Conservation (phyloP, 1,140 invertebrate genomes). For the Saxidomus purpurata region DNA sequence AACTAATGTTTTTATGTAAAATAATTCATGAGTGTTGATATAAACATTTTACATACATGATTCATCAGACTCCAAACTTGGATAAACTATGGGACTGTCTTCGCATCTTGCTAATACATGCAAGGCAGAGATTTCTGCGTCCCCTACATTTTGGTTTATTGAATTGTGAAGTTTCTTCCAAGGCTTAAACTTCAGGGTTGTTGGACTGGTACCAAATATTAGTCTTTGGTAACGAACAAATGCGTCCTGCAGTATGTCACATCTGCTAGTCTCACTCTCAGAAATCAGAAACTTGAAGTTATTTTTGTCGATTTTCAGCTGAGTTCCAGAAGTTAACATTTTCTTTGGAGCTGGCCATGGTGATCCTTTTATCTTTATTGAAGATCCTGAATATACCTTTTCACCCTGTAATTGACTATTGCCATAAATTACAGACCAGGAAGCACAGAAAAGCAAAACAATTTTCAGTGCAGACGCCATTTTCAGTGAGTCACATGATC, state of each 20-base stretch:
- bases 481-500: background rate
- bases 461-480: background rate
- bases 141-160: too few relatives aligned
- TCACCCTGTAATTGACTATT: background rate
- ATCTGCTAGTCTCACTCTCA: background rate
- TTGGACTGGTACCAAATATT: conserved; percentile 68
- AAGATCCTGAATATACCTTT: background rate
- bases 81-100: conserved; percentile 74
- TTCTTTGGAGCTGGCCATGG: conserved; percentile 61
- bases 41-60: conserved; percentile 78
- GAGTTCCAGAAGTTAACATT: conserved; percentile 46
- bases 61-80: conserved; percentile 79
- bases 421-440: background rate
- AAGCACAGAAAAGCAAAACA: background rate
- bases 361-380: background rate
- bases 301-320: conserved; percentile 41
- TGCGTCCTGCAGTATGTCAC: conserved; percentile 73
- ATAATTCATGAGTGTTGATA: too few relatives aligned
- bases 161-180: background rate
- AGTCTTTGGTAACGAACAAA: conserved; percentile 71
- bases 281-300: background rate
- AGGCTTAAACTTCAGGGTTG: background rate
- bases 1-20: too few relatives aligned
- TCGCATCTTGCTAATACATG: conserved; percentile 29
- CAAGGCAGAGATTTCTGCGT: background rate